phyloP scores from a whole-genome alignment of 92 coral and sea anemone species.

The Porites evermanni region DNA sequence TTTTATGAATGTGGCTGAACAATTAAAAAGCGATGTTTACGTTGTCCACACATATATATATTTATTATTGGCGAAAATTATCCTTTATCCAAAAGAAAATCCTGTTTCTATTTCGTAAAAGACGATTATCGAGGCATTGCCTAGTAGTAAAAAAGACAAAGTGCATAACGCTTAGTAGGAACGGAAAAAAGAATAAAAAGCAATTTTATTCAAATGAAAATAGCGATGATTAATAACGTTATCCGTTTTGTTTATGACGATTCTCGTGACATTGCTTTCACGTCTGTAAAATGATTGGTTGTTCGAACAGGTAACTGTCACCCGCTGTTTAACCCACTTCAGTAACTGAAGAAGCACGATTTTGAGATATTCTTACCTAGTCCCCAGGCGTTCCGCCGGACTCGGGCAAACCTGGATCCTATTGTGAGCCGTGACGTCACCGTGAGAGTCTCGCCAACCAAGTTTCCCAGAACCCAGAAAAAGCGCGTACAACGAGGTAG shows the following conservation, averaged over 20 bases:
- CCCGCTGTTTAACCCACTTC: slow-evolving; percentile 9
- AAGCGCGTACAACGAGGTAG: too few species aligned
- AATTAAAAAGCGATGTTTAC: neutral
- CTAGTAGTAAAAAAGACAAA: too few species aligned
- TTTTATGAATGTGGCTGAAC: too few species aligned
- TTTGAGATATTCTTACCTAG: neutral
- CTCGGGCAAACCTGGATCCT: too few species aligned
- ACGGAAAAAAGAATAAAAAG: neutral
- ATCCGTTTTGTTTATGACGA: neutral
- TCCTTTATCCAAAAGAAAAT: neutral
- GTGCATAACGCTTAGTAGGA: neutral
- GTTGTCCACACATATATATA: neutral
- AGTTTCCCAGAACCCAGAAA: too few species aligned
- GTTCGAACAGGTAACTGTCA: slow-evolving; percentile 36
- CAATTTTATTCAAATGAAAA: neutral
- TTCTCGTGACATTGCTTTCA: neutral
- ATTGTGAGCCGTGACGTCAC: too few species aligned
- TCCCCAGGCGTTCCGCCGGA: too few species aligned
- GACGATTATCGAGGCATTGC: too few species aligned
- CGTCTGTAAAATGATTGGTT: slow-evolving; percentile 19
- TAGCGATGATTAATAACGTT: slow-evolving; percentile 18
- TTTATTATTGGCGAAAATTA: neutral
- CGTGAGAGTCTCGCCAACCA: too few species aligned
- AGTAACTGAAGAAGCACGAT: neutral
- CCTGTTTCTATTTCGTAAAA: neutral